phyloP scores from a whole-genome alignment of 2,888 invertebrate genomes.

The Meteorus cinctellus region DNA sequence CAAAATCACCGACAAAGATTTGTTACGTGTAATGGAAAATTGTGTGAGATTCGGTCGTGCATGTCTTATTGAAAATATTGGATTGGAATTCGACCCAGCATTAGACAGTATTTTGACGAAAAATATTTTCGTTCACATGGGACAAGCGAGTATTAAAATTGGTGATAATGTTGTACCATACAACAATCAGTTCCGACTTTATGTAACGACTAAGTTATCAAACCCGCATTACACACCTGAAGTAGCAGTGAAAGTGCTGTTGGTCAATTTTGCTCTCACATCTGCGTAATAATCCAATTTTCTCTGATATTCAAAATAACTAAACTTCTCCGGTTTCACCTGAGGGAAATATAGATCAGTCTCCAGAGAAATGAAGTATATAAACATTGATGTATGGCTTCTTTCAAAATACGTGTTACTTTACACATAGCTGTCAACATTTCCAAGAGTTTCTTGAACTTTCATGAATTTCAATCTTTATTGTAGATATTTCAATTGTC shows the following conservation, averaged over 20 bases:
- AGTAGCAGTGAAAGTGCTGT: constrained; percentile 87
- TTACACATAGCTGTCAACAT: too few relatives aligned
- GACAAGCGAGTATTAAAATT: constrained; percentile 83
- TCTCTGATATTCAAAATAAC: background rate
- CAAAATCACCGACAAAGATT: constrained; percentile 83
- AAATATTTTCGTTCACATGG: constrained; percentile 87
- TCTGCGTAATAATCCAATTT: constrained; percentile 76
- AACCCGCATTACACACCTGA: constrained; percentile 94
- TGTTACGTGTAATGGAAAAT: constrained; percentile 81
- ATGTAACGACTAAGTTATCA: constrained; percentile 89
- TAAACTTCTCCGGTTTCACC: too few relatives aligned
- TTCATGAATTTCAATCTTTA: too few relatives aligned
- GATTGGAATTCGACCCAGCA: constrained; percentile 88
- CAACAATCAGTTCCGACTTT: constrained; percentile 85
- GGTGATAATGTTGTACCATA: constrained; percentile 91
- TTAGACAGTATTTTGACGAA: constrained; percentile 87
- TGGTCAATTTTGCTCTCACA: constrained; percentile 93
- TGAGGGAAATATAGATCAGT: too few relatives aligned
- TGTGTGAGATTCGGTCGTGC: constrained; percentile 84
- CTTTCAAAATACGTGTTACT: too few relatives aligned
- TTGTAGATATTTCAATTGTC: too few relatives aligned
- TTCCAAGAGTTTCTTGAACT: too few relatives aligned
- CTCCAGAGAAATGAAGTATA: too few relatives aligned
- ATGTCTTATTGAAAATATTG: constrained; percentile 88
- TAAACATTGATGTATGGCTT: too few relatives aligned